Base-by-base conservation (phyloP, 2,888 invertebrate genomes). In the Scaptomyza polygonia region DNA sequence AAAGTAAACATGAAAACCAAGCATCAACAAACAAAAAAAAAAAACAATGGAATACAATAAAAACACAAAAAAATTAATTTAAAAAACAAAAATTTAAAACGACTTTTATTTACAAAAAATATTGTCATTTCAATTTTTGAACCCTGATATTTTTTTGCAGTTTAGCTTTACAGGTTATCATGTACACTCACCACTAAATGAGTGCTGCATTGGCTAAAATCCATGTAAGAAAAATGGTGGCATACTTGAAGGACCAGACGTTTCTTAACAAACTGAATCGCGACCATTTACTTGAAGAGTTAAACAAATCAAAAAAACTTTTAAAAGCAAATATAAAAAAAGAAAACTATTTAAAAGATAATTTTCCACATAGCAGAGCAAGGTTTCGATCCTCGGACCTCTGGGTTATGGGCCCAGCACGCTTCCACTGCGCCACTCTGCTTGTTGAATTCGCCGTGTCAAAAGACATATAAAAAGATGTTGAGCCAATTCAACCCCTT, bases 31-130 rank as follows among this genome's bases (percentile, higher is more conserved):
- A 58, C 45, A 63, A 82, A 39, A 9, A 39, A 39, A 65, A 81
- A 21, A 21, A 21, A 21, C 1, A 21, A n/a, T n/a, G n/a, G n/a
- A 21, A 21, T 4, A 84, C 66, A 76, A 76, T 88, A 84, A 88
- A 77, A 86, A 82, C 84, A 86, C 70, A 67, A 62, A 65, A 86
- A 87, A 73, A 73, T 78, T 78, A 87, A 86, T 86, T 77, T 42
- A 43, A 86, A 84, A 79, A 77, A 64, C n/a, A 39, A 14, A 36
- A 55, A 67, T 6, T 5, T 0, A 43, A 52, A 8, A 14, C 5
- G 48, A 45, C 18, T 30, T 72, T 47, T 52, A 43, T 54, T 59
- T 42, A 29, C 6, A 14, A 36, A 5, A 5, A n/a, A 1, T 5
- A n/a, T 12, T 9, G n/a, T 1, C 12, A n/a, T 25, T 25, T 25